These are phyloP conservation scores for Xiphophorus maculatus DNA, from an alignment of 2,113 vertebrate species.

Conservation along the genomic window DNA sequence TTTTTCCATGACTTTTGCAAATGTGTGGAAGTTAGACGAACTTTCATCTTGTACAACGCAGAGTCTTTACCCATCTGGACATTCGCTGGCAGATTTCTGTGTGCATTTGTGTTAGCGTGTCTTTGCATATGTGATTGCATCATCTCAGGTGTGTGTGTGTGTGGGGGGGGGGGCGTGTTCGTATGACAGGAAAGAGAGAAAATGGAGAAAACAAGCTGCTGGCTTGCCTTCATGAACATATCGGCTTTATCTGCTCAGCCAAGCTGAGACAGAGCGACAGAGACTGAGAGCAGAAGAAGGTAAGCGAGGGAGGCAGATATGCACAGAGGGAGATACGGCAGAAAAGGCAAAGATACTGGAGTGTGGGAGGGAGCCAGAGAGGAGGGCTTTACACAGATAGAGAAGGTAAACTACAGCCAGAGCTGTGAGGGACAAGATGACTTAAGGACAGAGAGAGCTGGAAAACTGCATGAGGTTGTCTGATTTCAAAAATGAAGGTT, in stretches of 20 bases:
- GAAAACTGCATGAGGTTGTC: constrained; percentile 1
- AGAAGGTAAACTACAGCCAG: constrained; percentile 47
- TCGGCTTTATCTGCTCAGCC: constrained; percentile 67
- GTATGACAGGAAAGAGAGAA: constrained; percentile 14
- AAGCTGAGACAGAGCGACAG: constrained; percentile 58
- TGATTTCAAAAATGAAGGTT: neutral
- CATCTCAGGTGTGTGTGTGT: constrained; percentile 13
- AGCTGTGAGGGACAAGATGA: constrained; percentile 1
- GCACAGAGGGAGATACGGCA: constrained; percentile 60
- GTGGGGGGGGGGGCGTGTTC: constrained; percentile 2
- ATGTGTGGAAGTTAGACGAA: constrained; percentile 43
- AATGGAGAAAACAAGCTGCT: constrained; percentile 22
- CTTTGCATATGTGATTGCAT: constrained; percentile 5
- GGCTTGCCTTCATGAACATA: constrained; percentile 41
- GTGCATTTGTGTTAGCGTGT: neutral
- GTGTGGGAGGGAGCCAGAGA: constrained; percentile 54
- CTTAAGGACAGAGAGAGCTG: neutral
- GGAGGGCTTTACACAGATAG: constrained; percentile 43
- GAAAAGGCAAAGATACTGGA: constrained; percentile 59
- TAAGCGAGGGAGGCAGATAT: constrained; percentile 45
- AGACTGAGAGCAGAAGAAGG: constrained; percentile 38
- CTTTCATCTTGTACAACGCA: constrained; percentile 20
- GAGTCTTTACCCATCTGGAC: constrained; percentile 37
- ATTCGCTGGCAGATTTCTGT: constrained; percentile 20
- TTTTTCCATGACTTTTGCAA: neutral